Conservation (phyloP, 2,888 invertebrate species). For the Noctua janthe region DNA sequence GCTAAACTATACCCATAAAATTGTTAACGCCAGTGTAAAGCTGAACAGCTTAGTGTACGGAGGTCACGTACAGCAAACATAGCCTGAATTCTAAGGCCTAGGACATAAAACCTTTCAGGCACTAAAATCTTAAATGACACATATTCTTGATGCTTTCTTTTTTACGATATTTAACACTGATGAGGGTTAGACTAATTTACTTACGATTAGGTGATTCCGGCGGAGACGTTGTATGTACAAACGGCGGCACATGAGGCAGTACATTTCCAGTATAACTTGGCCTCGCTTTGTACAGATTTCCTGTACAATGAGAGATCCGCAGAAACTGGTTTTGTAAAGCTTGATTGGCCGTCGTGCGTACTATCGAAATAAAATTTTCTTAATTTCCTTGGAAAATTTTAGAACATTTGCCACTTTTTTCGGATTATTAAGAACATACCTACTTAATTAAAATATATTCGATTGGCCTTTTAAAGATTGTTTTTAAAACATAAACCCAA, state of each 20-base stretch:
- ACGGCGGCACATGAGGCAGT: too few species aligned
- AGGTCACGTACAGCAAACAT: constrained; percentile 51
- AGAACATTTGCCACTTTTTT: background rate
- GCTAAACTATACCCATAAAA: constrained; percentile 21
- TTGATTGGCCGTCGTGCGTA: too few species aligned
- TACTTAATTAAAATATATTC: background rate
- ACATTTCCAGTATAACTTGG: too few species aligned
- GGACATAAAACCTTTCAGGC: background rate
- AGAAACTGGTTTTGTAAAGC: too few species aligned
- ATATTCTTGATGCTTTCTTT: constrained; percentile 5
- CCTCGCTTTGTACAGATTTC: too few species aligned
- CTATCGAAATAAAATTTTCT: too few species aligned
- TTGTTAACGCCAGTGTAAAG: constrained; percentile 26
- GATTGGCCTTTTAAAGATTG: background rate
- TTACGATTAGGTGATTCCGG: too few species aligned
- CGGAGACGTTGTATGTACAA: background rate
- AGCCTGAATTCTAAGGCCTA: constrained; percentile 20
- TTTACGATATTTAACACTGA: background rate
- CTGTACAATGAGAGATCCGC: too few species aligned
- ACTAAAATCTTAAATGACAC: constrained; percentile 17
- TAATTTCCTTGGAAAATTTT: background rate
- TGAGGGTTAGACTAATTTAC: background rate
- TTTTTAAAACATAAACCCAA: too few species aligned
- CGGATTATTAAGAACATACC: too few species aligned
- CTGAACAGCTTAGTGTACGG: constrained; percentile 20